A percentile compares a stretch with the other conserved stretches of the same genome.
Evolutionary conservation across 2,113 vertebrate species (phyloP).

Genomic region (Melanotaenia duboulayi): DNA sequence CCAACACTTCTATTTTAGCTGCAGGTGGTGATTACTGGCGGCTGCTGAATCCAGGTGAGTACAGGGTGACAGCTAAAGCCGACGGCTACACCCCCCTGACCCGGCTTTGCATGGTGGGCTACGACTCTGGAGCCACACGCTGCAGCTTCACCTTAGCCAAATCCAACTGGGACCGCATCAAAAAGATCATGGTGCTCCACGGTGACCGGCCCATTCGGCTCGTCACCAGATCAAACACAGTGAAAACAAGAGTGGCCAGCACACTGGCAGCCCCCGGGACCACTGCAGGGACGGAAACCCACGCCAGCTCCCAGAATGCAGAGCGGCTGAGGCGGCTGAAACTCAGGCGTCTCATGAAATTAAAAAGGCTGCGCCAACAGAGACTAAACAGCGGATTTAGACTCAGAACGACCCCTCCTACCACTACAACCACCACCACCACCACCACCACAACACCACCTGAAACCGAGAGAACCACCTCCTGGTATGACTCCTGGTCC

Average conservation of each 20-base stretch:
- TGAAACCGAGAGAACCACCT: slow-evolving; percentile 60
- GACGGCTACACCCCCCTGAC: slow-evolving; percentile 88
- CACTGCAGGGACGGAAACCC: background rate
- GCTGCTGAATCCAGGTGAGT: slow-evolving; percentile 96
- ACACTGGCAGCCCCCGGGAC: background rate
- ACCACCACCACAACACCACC: slow-evolving; percentile 37
- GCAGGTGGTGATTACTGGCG: slow-evolving; percentile 92
- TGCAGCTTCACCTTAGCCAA: slow-evolving; percentile 92
- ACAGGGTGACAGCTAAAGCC: slow-evolving; percentile 87
- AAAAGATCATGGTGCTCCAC: slow-evolving; percentile 90
- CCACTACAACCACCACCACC: background rate
- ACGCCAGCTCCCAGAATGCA: slow-evolving; percentile 12
- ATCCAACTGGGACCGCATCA: slow-evolving; percentile 98
- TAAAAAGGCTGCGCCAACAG: slow-evolving; percentile 61
- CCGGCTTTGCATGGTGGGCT: slow-evolving; percentile 92
- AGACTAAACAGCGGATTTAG: slow-evolving; percentile 47
- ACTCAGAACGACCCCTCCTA: slow-evolving; percentile 20
- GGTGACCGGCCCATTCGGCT: slow-evolving; percentile 88
- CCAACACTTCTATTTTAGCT: slow-evolving; percentile 72
- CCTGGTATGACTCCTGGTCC: slow-evolving; percentile 79
- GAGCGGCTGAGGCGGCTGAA: slow-evolving; percentile 47
- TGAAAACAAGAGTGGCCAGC: slow-evolving; percentile 8
- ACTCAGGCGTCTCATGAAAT: slow-evolving; percentile 50
- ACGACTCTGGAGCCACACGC: slow-evolving; percentile 90
- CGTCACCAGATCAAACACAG: slow-evolving; percentile 40